Conservation (phyloP, 2,113 vertebrate genomes). For the Setophaga petechia region DNA sequence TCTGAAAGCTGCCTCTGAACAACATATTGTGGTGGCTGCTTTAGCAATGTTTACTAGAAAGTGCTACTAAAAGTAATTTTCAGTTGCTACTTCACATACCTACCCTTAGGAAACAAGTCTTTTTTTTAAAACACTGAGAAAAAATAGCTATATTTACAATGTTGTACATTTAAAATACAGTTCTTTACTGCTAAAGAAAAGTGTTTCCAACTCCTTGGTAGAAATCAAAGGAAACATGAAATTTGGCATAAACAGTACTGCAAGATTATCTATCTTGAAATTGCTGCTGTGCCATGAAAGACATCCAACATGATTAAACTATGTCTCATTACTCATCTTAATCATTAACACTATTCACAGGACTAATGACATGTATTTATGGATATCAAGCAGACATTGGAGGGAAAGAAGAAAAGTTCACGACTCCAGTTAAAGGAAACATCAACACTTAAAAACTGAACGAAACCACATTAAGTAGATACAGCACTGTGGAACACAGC, state of each 20-base stretch:
- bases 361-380: not conserved
- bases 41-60: not conserved
- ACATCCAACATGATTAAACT: not conserved
- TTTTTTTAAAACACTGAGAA: not conserved
- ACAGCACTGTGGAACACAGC: not conserved
- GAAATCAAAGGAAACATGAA: not conserved
- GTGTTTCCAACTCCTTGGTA: not conserved
- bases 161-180: not conserved
- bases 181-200: not conserved
- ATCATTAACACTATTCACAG: not conserved
- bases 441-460: not conserved
- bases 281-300: not conserved
- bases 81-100: not conserved
- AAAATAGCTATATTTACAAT: not conserved
- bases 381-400: not conserved
- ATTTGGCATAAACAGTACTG: not conserved
- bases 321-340: not conserved
- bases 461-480: conserved; percentile 24
- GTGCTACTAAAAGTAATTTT: not conserved
- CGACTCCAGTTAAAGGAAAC: conserved; percentile 10
- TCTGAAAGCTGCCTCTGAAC: not conserved
- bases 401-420: conserved; percentile 6
- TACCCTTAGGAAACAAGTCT: not conserved
- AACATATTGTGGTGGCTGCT: not conserved
- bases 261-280: not conserved